Percentiles rank a stretch among this genome's conserved stretches.
These are phyloP conservation scores for Palythoa heliodiscus DNA, from an alignment of 92 coral and sea anemone genomes.

Conservation along the genomic window DNA sequence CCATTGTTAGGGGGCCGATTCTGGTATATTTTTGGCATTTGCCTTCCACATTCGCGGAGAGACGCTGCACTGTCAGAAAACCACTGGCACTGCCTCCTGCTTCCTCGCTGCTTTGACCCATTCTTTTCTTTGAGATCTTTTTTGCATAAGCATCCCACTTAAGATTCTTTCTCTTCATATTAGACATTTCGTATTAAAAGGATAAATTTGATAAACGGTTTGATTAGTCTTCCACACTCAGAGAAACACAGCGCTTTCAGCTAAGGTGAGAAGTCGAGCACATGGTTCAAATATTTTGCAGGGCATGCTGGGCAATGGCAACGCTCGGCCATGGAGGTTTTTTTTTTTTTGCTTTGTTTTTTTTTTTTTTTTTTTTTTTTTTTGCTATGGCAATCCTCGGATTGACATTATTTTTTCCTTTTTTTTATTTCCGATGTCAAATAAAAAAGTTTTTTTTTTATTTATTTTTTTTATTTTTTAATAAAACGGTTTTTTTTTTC, in stretches of 20 bases:
- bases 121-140: conserved; percentile 23
- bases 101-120: conserved; percentile 1
- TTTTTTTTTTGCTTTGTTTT: neutral
- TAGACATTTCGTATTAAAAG: conserved; percentile 17
- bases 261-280: neutral
- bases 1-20: conserved; percentile 51
- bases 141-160: conserved; percentile 24
- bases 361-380: no score
- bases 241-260: no score
- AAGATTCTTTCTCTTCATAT: neutral
- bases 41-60: conserved; percentile 68
- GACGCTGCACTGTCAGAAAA: conserved; percentile 61
- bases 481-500: no score
- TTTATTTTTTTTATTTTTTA: no score
- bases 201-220: no score
- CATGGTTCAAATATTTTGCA: neutral
- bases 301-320: conserved; percentile 25
- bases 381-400: conserved; percentile 1
- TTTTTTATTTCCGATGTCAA: no score
- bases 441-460: no score
- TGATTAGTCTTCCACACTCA: neutral
- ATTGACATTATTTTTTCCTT: no score
- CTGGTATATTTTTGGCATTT: conserved; percentile 60
- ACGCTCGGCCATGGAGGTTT: neutral
- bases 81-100: neutral